These are phyloP conservation scores for Drosophila trapezifrons DNA, from an alignment of 1,140 invertebrate genomes.

Conservation along the genomic window DNA sequence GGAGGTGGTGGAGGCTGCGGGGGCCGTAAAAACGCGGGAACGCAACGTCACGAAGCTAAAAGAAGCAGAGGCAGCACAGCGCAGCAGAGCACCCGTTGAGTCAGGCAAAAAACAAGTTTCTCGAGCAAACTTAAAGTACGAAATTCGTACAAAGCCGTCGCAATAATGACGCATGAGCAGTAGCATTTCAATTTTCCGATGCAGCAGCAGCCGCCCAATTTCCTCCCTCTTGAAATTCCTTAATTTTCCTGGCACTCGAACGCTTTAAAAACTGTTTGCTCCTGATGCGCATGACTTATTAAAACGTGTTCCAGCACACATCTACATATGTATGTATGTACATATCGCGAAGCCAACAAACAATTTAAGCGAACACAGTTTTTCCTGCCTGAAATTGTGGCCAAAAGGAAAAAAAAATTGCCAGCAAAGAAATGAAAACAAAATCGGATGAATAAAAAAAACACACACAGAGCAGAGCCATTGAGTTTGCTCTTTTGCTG, in stretches of 20 bases:
- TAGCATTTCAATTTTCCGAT: constrained; percentile 41
- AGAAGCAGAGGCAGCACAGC: constrained; percentile 15
- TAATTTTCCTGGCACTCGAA: constrained; percentile 3
- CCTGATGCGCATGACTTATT: constrained; percentile 80
- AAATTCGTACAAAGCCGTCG: constrained; percentile 33
- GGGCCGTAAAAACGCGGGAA: constrained; percentile 48
- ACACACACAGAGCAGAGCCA: constrained; percentile 41
- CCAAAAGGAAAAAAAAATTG: constrained; percentile 45
- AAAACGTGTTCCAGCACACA: constrained; percentile 69
- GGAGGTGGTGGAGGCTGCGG: constrained; percentile 1
- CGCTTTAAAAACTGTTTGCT: constrained; percentile 69
- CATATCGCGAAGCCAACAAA: constrained; percentile 65
- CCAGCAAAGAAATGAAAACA: constrained; percentile 51
- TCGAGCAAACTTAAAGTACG: constrained; percentile 24
- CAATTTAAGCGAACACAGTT: constrained; percentile 79
- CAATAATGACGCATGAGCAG: constrained; percentile 47
- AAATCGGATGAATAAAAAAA: constrained; percentile 30
- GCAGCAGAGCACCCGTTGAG: constrained; percentile 42
- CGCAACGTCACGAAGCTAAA: constrained; percentile 36
- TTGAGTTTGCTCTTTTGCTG: constrained; percentile 55
- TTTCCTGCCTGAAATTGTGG: constrained; percentile 78
- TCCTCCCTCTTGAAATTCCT: constrained; percentile 28
- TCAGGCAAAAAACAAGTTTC: constrained; percentile 55
- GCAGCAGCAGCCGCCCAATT: constrained; percentile 13
- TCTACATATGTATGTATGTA: not conserved